Evolutionary conservation across 2,797 vertebrate genomes (phyloP), one percentile per base, ranked within the genome.

Genomic region (Sciurus vulgaris): DNA sequence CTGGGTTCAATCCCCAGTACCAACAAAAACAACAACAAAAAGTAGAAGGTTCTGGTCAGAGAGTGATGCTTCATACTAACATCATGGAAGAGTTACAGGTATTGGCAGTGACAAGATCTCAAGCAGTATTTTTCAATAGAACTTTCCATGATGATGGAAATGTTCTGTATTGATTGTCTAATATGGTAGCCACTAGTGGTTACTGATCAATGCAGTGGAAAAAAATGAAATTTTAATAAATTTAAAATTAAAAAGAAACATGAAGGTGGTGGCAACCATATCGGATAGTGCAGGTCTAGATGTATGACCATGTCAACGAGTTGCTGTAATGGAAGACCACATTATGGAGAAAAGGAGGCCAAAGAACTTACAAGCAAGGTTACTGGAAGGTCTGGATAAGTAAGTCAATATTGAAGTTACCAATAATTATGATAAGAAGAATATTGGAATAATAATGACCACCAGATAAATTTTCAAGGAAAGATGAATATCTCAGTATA

Each of bases 191-290:
- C 33, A 74, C 38, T 49, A 13, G 30, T 56, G 35, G 7, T 44
- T 56, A 41, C 41, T 12, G 41, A 47, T 59, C 14, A 74, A 15
- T 82, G 59, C 24, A 92, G 69, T 69, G 69, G 26, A 74, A 44
- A 47, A 56, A 95, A 74, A 47, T 86, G 17, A 67, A 56, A 87
- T 69, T 87, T 65, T 73, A 88, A 56, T n/a, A n/a, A 26, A 73
- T 77, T 47, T 78, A 85, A 65, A 93, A 89, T 84, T 47, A 72
- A 85, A 65, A 93, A 89, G 79, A 30, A 73, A 78, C 9, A 56
- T 56, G 74, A 77, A 41, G n/a, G 7, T 33, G 14, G 38, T 76
- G 35, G 28, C 9, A 78, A 38, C n/a, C 41, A 30, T 73, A 73
- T 18, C 35, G 69, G 41, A 51, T 17, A 44, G 12, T 56, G 59